Base-by-base conservation (phyloP, 2,797 vertebrate genomes). In the Benthosema pterotum region DNA sequence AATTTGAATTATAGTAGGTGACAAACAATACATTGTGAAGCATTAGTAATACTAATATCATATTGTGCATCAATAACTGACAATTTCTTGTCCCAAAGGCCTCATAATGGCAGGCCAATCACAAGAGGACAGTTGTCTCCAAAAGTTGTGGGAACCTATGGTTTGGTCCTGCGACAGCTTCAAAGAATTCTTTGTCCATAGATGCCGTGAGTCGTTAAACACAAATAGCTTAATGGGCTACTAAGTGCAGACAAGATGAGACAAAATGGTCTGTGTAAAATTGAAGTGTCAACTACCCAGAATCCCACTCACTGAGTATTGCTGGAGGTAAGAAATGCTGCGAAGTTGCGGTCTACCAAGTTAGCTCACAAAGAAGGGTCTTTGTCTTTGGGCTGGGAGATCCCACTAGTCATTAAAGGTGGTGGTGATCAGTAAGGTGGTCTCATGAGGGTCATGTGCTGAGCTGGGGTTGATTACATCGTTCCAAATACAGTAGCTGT, bases 401-500 rank as follows among this genome's bases (percentile, higher is more conserved):
- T 64, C 62, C 54, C 61, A 70, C 43, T 51, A 68, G 54, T 32
- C 32, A 38, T 38, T 32, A 9, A 8, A 38, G 32, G 32, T 38
- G 32, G 32, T 38, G 32, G 53, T 28, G 58, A 46, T 74, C 65
- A 72, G 32, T 51, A 48, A 59, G 57, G 56, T 60, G 7, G 15
- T 87, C 80, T 84, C 81, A 89, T 86, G 80, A 82, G 61, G 73
- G 16, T 45, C 78, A 75, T 79, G 63, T 67, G 75, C 80, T 63
- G 48, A 22, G 50, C 51, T 16, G 4, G 22, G 50, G 13, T 46
- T 15, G 5, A 28, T 22, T 57, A 47, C 18, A 63, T 54, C 63
- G 16, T 56, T 46, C 42, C 45, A 14, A 14, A 18, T 56, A 56
- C 32, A 18, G 54, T 57, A 55, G 16, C 11, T 15, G 6, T 15